phyloP scores from a whole-genome alignment of 2,888 invertebrate species.

The Monochamus alternatus region DNA sequence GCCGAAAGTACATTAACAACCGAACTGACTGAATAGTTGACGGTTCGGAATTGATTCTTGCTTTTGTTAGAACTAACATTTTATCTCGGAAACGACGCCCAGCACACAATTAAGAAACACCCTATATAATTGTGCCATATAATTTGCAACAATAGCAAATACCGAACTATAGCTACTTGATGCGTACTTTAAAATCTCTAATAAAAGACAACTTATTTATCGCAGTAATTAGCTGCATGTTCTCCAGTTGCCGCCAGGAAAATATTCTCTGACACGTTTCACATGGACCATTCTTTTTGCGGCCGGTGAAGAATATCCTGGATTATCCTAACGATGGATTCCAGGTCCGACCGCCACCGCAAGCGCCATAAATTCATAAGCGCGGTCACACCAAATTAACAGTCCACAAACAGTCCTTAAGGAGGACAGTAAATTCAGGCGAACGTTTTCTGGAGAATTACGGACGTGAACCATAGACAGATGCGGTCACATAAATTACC shows the following conservation, averaged over 20 bases:
- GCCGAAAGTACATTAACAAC: no score
- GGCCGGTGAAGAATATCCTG: not conserved
- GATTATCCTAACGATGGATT: conserved; percentile 41
- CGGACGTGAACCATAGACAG: conserved; percentile 57
- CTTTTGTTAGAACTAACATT: no score
- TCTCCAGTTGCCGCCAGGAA: not conserved
- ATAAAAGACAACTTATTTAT: no score
- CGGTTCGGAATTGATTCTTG: no score
- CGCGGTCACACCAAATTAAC: conserved; percentile 54
- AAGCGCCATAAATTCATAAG: conserved; percentile 50
- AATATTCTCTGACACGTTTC: not conserved
- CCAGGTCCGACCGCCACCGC: conserved; percentile 7
- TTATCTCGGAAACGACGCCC: no score
- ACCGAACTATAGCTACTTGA: no score
- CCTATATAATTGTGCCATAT: no score
- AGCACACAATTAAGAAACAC: no score
- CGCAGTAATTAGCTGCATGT: not conserved
- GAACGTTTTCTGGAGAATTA: conserved; percentile 50
- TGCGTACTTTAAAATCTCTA: no score
- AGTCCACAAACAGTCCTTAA: conserved; percentile 42
- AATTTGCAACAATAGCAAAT: no score
- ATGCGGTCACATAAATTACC: conserved; percentile 62
- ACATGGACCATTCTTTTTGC: not conserved
- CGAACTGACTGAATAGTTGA: no score
- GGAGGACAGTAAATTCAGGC: conserved; percentile 50